Base-by-base conservation (phyloP, 2,888 invertebrate genomes). In the Pristionchus japonicus region DNA sequence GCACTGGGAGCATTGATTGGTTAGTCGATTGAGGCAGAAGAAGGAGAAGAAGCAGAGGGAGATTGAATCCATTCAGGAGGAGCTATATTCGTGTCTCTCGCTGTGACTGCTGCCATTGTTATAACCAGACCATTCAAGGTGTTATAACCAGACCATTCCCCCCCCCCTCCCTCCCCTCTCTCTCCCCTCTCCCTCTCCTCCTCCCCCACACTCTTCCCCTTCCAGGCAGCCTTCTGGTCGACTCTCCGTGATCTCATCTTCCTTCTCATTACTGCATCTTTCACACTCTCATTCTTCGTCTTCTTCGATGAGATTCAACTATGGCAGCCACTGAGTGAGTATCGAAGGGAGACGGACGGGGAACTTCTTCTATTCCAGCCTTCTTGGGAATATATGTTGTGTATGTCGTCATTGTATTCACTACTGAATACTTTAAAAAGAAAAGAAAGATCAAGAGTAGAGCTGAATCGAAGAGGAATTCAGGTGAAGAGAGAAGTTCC, bases 191-290 rank as follows among this genome's bases (percentile, higher is more conserved):
- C 23, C 13, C 43, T 11, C 43, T 11, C 43, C 43, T 43, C 43
- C 43, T 43, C 6, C 43, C 6, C 11, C 43, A 6, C 43, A 43
- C 43, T 43, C 11, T 11, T 43, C 43, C 43, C 11, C 43, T n/a
- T 87, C 31, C 40, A 87, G 87, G 77, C 87, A 20, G 52, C 87
- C 7, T 70, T 86, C 70, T 87, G 52, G 49, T 87, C 96, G 13
- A 95, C 96, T 89, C 92, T 96, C 6, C 93, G 96, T 43, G 96
- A 96, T 91, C 93, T 95, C 47, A 93, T 95, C 43, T 96, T 96
- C 93, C 96, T 95, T 92, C 88, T 96, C 3, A 94, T 93, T 23
- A 95, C 96, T 11, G 93, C 95, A 0, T 95, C 95, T 91, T 96
- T 95, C 87, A 90, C 93, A 95, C 95, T 96, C 37, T 95, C 95